Evolutionary conservation across 2,113 vertebrate species (phyloP).

Genomic region (Sceloporus tristichus): DNA sequence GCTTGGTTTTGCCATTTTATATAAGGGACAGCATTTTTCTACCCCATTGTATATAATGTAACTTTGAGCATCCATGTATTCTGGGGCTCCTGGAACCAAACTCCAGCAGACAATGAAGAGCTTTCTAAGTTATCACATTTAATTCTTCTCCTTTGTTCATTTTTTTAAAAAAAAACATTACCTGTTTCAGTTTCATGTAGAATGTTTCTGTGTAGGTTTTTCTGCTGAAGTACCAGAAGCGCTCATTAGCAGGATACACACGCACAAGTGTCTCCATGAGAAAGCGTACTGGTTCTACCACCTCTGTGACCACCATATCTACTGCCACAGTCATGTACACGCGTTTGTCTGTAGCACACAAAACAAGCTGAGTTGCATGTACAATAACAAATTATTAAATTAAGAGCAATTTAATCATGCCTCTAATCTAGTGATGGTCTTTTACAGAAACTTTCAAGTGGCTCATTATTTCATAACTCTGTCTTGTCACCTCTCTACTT

Average conservation of each 20-base stretch:
- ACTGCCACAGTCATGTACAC: conserved; percentile 96
- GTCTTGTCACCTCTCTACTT: neutral
- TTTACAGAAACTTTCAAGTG: neutral
- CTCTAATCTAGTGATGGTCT: neutral
- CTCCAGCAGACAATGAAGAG: neutral
- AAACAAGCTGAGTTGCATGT: neutral
- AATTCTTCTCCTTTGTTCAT: neutral
- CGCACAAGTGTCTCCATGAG: conserved; percentile 91
- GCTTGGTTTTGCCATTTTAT: too few relatives aligned
- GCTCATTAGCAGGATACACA: conserved; percentile 93
- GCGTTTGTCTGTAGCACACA: conserved; percentile 86
- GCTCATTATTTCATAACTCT: neutral
- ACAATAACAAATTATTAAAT: neutral
- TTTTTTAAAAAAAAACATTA: conserved; percentile 61
- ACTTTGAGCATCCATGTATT: too few relatives aligned
- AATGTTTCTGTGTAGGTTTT: conserved; percentile 96
- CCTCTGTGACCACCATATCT: conserved; percentile 96
- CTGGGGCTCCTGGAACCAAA: too few relatives aligned
- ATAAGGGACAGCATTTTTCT: too few relatives aligned
- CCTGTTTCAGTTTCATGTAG: conserved; percentile 94
- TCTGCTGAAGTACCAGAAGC: conserved; percentile 99
- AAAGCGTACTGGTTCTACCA: conserved; percentile 94
- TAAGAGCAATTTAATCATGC: neutral
- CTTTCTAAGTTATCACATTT: neutral
- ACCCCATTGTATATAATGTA: too few relatives aligned